phyloP scores from a whole-genome alignment of 2,888 invertebrate genomes.

The Xanthorhoe designata region DNA sequence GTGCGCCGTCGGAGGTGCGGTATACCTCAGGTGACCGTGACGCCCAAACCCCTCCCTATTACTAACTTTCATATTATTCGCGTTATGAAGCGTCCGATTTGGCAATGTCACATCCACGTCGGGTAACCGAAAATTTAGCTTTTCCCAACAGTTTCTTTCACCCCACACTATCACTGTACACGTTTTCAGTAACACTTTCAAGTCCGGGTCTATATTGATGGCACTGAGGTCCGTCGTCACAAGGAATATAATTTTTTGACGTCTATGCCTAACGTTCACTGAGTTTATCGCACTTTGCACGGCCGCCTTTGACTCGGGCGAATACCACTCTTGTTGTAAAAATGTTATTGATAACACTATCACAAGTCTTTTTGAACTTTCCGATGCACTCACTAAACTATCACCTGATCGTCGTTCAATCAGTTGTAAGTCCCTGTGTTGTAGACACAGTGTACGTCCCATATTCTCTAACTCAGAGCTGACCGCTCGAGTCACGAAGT shows the following conservation, averaged over 20 bases:
- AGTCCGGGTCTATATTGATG: conserved; percentile 89
- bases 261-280: conserved; percentile 87
- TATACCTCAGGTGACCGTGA: conserved; percentile 82
- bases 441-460: conserved; percentile 87
- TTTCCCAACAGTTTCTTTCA: conserved; percentile 95
- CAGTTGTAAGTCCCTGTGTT: conserved; percentile 87
- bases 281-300: conserved; percentile 89
- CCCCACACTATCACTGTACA: conserved; percentile 92
- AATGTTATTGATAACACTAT: conserved; percentile 93
- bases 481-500: conserved; percentile 88
- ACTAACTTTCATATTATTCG: conserved; percentile 79
- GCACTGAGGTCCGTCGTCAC: conserved; percentile 86
- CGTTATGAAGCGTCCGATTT: conserved; percentile 84
- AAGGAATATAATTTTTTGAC: conserved; percentile 85
- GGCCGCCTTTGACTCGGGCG: conserved; percentile 92
- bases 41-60: conserved; percentile 80
- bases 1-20: conserved; percentile 82
- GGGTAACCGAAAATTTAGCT: conserved; percentile 93
- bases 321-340: conserved; percentile 93
- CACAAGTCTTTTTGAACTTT: conserved; percentile 90
- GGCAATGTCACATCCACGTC: conserved; percentile 88
- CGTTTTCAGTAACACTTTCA: conserved; percentile 90
- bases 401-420: conserved; percentile 85
- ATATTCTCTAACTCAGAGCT: conserved; percentile 90
- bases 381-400: conserved; percentile 83